A percentile compares a stretch with the other conserved stretches of the same genome.
Evolutionary conservation across 2,113 vertebrate species (phyloP).

Genomic region (Tragelaphus scriptus): DNA sequence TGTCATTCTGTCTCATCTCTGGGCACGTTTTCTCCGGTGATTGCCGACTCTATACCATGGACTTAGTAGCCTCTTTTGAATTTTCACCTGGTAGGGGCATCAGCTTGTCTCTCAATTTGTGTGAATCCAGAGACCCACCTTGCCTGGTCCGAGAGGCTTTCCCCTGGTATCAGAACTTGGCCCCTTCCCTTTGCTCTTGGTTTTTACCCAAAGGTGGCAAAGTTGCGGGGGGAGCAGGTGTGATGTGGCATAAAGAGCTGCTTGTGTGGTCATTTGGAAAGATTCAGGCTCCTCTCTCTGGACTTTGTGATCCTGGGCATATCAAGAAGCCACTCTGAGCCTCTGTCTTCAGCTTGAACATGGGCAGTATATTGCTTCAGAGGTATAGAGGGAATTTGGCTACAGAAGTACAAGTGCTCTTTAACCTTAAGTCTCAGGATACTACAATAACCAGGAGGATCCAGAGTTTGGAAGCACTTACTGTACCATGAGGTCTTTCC

Average conservation of each 20-base stretch:
- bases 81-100: not conserved
- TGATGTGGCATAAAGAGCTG: not conserved
- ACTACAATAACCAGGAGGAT: not conserved
- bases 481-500: not conserved
- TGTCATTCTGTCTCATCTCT: not conserved
- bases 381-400: not conserved
- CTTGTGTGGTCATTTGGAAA: not conserved
- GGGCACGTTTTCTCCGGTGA: too few species aligned
- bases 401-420: not conserved
- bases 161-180: not conserved
- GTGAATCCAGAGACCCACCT: not conserved
- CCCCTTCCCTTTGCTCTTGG: not conserved
- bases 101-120: not conserved
- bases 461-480: not conserved
- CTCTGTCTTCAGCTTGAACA: not conserved
- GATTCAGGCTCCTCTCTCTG: not conserved
- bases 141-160: rapidly evolving
- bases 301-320: not conserved
- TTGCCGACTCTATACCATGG: not conserved
- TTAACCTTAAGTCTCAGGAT: not conserved
- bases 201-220: not conserved
- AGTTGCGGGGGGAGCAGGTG: too few species aligned
- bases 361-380: not conserved
- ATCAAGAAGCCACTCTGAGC: not conserved
- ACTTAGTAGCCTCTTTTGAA: not conserved